Evolutionary conservation across 1,140 invertebrate genomes (phyloP).

Genomic region (Nephila pilipes): DNA sequence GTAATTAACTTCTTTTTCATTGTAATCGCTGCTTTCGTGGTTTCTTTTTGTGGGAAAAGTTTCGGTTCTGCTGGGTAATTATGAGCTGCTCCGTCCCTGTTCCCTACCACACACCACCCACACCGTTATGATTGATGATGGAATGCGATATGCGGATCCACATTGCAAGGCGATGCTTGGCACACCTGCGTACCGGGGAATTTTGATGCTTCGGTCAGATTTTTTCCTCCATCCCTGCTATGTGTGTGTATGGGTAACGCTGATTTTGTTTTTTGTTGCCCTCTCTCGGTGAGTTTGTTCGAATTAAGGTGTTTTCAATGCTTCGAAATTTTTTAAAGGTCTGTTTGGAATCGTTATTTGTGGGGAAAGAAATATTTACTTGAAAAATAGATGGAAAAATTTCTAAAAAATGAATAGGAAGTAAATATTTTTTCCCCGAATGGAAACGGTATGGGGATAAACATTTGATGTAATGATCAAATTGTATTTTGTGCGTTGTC

Average conservation of each 20-base stretch:
- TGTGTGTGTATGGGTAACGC: not conserved
- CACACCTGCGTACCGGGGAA: constrained; percentile 22
- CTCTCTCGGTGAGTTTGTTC: not conserved
- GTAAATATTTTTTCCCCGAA: no score
- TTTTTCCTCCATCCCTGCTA: not conserved
- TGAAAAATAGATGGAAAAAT: no score
- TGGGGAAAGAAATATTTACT: no score
- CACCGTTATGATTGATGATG: constrained; percentile 41
- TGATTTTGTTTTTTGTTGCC: not conserved
- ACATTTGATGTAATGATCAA: no score
- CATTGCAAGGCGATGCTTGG: constrained; percentile 1
- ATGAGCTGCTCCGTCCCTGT: not conserved
- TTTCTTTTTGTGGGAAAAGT: constrained; percentile 51
- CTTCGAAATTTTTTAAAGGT: not conserved
- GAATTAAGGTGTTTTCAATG: not conserved
- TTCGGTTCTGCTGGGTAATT: constrained; percentile 47
- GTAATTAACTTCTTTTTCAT: constrained; percentile 70
- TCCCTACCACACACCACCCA: not conserved
- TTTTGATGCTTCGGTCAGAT: not conserved
- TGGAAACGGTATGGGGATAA: no score
- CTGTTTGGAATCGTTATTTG: no score
- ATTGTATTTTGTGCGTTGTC: no score
- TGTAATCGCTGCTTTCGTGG: constrained; percentile 58
- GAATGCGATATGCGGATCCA: constrained; percentile 12
- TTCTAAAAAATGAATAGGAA: no score